A percentile compares a stretch with the other conserved stretches of the same genome.
Conservation (phyloP, 64 coral and sea anemone genomes). For the Astreopora myriophthalma region DNA sequence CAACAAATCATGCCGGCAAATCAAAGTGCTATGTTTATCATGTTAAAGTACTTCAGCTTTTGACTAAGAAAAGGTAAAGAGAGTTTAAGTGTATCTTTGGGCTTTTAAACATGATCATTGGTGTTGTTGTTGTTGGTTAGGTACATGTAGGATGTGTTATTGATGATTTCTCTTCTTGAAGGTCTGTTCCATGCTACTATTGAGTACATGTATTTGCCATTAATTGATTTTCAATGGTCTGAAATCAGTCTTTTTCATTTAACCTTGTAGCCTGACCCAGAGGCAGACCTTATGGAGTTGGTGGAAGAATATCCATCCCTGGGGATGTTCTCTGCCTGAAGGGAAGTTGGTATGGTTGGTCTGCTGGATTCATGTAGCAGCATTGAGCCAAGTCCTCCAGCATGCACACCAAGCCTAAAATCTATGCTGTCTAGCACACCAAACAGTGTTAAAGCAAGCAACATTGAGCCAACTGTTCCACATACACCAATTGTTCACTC, state of each 20-base stretch:
- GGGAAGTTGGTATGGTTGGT: not conserved
- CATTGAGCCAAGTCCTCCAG: not conserved
- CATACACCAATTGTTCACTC: not conserved
- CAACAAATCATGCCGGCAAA: not conserved
- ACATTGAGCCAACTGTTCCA: not conserved
- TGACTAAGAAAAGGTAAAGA: not conserved
- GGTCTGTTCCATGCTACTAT: not conserved
- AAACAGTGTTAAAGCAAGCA: conserved; percentile 1
- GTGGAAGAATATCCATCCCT: not conserved
- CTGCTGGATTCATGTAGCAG: not conserved
- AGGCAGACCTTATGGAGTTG: not conserved
- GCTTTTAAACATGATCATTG: not conserved
- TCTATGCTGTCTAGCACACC: not conserved
- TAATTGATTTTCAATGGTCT: not conserved
- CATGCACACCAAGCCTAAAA: not conserved
- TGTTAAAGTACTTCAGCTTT: not conserved
- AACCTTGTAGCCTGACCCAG: not conserved
- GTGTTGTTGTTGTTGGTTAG: not conserved
- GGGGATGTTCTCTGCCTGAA: not conserved
- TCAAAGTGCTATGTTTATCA: not conserved
- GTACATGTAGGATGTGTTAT: not conserved
- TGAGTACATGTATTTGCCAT: not conserved
- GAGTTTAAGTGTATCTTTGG: not conserved
- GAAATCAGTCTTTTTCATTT: not conserved
- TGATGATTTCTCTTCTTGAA: too few species aligned